Base-by-base conservation (phyloP, 1,140 invertebrate genomes). In the Dinothrombium tinctorium region DNA sequence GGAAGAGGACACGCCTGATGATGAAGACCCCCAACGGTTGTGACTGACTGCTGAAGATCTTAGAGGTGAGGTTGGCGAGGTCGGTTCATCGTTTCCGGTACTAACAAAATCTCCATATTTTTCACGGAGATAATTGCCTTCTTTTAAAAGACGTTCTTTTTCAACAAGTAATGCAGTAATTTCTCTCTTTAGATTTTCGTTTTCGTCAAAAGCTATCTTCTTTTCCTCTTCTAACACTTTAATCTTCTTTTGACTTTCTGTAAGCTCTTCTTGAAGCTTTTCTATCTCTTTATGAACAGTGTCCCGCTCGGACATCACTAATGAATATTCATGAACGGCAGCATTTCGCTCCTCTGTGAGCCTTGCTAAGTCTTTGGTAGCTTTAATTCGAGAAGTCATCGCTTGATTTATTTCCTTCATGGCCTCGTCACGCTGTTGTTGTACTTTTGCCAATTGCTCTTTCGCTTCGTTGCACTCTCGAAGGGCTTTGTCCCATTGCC, bases 201-300 rank as follows among this genome's bases (percentile, higher is more conserved):
- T 65, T 60, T 83, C 74, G 51, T 82, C 72, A 24, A 67, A 47
- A 35, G 72, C 58, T 41, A 72, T 68, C 52, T 86, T 80, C 49
- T 82, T 76, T 45, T 82, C 77, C 28, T 69, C 69, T 53, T 87
- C 74, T 1, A 83, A 56, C 26, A 70, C 66, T 39, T 82, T 75
- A 28, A 76, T 72, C 51, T 81, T 75, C 45, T 80, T 76, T 36
- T 70, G 68, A 8, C 79, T 73, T 49, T 81, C 72, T 3, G 69
- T 65, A 33, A 90, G 61, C 58, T 90, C 84, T 51, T 95, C 87
- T 33, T 83, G 78, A 26, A 94, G 66, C 56, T 89, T 87, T 56
- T 95, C 86, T 67, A 92, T 89, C 59, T 95, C 89, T 56, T 90
- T 87, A 55, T 92, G 81, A 4, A 96, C 87, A 7, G 75, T 79